These are phyloP conservation scores for Phalloptychus januarius DNA, from an alignment of 2,797 vertebrate genomes.

Conservation along the genomic window DNA sequence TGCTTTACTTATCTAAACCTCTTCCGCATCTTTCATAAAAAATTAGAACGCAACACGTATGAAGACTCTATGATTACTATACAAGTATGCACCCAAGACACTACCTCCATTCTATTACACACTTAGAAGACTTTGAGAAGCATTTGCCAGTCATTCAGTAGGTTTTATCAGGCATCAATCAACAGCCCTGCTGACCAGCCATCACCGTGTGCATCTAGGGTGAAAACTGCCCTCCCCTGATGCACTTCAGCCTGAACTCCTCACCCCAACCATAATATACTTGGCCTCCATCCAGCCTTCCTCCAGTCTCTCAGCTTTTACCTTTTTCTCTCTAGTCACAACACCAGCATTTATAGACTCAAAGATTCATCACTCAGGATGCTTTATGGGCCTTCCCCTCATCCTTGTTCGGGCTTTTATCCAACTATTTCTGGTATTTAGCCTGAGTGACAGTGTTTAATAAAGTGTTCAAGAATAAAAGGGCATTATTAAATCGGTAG, in stretches of 20 bases:
- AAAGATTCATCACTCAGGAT: slow-evolving; percentile 71
- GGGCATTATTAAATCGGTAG: slow-evolving; percentile 64
- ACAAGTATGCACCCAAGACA: slow-evolving; percentile 6
- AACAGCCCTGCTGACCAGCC: slow-evolving; percentile 47
- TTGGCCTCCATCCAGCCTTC: slow-evolving; percentile 71
- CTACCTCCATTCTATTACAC: slow-evolving; percentile 23
- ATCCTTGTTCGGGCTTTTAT: slow-evolving; percentile 57
- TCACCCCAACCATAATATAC: slow-evolving; percentile 68
- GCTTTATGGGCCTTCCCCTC: slow-evolving; percentile 37
- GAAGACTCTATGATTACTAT: slow-evolving; percentile 17
- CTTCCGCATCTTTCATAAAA: slow-evolving; percentile 49
- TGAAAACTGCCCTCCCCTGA: slow-evolving; percentile 42
- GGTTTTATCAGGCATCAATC: slow-evolving; percentile 61
- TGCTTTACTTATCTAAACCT: slow-evolving; percentile 31
- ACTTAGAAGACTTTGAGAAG: slow-evolving; percentile 14
- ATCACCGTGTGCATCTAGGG: slow-evolving; percentile 38
- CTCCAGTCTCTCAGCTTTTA: slow-evolving; percentile 64
- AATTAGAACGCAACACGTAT: slow-evolving; percentile 20
- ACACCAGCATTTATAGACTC: slow-evolving; percentile 66
- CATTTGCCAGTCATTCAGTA: slow-evolving; percentile 56
- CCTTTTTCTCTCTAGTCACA: slow-evolving; percentile 64
- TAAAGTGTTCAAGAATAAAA: slow-evolving; percentile 79
- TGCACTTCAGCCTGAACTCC: slow-evolving; percentile 69
- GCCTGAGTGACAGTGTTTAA: slow-evolving; percentile 83
- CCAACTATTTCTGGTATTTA: slow-evolving; percentile 82